phyloP scores from a whole-genome alignment of 2,797 vertebrate species.

The Synanceia verrucosa region DNA sequence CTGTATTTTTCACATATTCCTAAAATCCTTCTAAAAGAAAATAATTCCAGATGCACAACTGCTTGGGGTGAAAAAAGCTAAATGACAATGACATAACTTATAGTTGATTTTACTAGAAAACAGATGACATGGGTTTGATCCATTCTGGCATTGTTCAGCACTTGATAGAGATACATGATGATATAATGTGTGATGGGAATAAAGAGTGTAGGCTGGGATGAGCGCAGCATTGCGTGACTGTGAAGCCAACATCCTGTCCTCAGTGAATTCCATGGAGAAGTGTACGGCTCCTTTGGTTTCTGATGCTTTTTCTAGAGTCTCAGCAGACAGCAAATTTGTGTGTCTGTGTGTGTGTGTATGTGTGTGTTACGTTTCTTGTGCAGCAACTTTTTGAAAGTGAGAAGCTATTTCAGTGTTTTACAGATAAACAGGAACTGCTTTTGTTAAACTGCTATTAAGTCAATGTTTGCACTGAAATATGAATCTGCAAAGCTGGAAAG shows the following conservation, averaged over 20 bases:
- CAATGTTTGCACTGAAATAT: neutral
- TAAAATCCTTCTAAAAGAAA: neutral
- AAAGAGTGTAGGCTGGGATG: slow-evolving; percentile 50
- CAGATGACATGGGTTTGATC: slow-evolving; percentile 22
- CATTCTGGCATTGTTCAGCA: slow-evolving; percentile 17
- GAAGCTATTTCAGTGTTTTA: slow-evolving; percentile 32
- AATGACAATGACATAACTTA: neutral
- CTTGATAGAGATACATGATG: slow-evolving; percentile 50
- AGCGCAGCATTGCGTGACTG: slow-evolving; percentile 77
- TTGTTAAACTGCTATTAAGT: slow-evolving; percentile 18
- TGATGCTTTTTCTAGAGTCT: slow-evolving; percentile 73
- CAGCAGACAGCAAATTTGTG: slow-evolving; percentile 17
- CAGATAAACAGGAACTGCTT: slow-evolving; percentile 19
- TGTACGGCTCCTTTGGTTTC: slow-evolving; percentile 77
- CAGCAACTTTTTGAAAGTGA: slow-evolving; percentile 53
- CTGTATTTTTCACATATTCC: neutral
- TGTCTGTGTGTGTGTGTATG: slow-evolving; percentile 23
- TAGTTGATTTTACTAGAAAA: neutral
- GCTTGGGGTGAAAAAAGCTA: neutral
- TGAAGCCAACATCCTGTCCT: slow-evolving; percentile 79
- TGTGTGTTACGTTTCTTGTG: slow-evolving; percentile 60
- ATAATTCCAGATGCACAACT: neutral
- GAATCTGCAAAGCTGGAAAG: neutral
- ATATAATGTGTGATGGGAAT: slow-evolving; percentile 63
- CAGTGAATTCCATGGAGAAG: slow-evolving; percentile 79